These are phyloP conservation scores for Tetramorium simillimum DNA, from an alignment of 1,140 invertebrate species.

Conservation along the genomic window DNA sequence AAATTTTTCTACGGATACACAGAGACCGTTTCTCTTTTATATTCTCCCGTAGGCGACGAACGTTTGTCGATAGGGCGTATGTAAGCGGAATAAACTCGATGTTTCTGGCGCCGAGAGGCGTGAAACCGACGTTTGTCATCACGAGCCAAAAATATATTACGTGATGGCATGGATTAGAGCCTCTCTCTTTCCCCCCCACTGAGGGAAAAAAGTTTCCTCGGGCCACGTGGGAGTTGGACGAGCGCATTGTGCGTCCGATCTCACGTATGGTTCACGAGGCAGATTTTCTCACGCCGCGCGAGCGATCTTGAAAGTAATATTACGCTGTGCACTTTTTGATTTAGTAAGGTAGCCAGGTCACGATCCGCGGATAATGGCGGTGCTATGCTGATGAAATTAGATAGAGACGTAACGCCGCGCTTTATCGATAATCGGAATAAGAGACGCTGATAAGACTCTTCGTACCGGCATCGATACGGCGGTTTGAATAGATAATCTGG, in stretches of 20 bases:
- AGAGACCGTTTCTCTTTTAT: background rate
- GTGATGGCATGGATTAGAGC: conserved; percentile 19
- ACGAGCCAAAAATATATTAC: conserved; percentile 50
- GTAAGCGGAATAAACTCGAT: background rate
- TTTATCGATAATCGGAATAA: background rate
- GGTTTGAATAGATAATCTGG: background rate
- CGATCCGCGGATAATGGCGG: background rate
- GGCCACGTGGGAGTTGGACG: conserved; percentile 24
- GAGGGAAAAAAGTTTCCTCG: conserved; percentile 15
- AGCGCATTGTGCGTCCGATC: conserved; percentile 32
- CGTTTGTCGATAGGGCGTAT: background rate
- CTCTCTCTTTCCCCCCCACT: background rate
- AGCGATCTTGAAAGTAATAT: conserved; percentile 58
- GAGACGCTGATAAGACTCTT: conserved; percentile 3
- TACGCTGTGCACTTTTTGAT: conserved; percentile 29
- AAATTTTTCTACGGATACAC: background rate
- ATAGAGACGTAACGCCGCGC: background rate
- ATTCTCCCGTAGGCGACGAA: background rate
- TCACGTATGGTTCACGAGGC: conserved; percentile 19
- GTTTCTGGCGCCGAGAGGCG: conserved; percentile 19
- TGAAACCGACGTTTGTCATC: conserved; percentile 40
- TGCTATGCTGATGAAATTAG: conserved; percentile 68
- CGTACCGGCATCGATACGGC: background rate
- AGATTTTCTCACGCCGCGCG: conserved; percentile 57
- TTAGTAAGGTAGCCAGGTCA: conserved; percentile 34